Base-by-base conservation (phyloP, 2,797 vertebrate genomes). In the Hybognathus amarus region DNA sequence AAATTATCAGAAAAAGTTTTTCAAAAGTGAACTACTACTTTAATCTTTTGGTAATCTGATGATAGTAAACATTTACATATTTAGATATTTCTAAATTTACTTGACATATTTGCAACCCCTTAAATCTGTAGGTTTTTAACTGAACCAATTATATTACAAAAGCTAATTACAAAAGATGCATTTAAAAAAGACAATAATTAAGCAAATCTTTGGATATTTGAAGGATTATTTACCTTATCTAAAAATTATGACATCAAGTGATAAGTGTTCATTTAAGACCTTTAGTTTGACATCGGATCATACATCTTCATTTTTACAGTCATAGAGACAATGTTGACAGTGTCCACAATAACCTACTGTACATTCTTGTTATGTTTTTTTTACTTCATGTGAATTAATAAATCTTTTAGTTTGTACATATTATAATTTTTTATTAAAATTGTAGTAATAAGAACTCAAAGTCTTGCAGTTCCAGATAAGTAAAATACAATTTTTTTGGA, bases 211-310 rank as follows among this genome's bases (percentile, higher is more conserved):
- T 63, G 24, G 11, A 15, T 38, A 20, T 67, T 10, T 22, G 20
- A 18, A 67, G 20, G 9, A 67, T 36, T 22, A 22, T 54, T 54
- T 40, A 54, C 7, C 2, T 67, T 22, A 40, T 68, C 20, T n/a
- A 56, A 10, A 9, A 56, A 42, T 13, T 1, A 36, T 56, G 52
- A 22, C 11, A 24, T 27, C 56, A 56, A 20, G n/a, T 18, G 33
- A 69, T n/a, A 20, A 54, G 56, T 69, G 47, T 33, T 56, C 4
- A 61, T 71, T 71, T 80, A 9, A 71, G 50, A 59, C n/a, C 36
- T 59, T 42, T 73, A 33, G 12, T 11, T 12, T 59, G 54, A 56
- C 22, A 56, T 56, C 12, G 36, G 11, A 30, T n/a, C 54, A n/a
- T n/a, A 12, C 10, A n/a, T 54, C 20, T 22, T 47, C 1, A 40